Conservation (phyloP, 2,888 invertebrate species). For the Exephanes ischioxanthus region DNA sequence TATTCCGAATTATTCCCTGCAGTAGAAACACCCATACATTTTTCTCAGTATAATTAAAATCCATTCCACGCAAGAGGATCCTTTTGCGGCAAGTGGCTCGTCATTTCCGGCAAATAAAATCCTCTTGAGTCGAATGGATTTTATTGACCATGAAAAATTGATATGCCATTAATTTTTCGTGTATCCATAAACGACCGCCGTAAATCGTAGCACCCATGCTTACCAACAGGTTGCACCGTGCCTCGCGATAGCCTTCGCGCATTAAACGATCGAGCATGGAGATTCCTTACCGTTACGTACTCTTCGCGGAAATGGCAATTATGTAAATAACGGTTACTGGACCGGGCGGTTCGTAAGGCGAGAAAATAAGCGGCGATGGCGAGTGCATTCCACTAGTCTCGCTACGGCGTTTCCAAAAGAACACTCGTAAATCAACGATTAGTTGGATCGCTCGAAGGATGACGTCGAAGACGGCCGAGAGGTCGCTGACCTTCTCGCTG, state of each 20-base stretch:
- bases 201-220: neutral
- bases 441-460: conserved; percentile 16
- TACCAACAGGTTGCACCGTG: conserved; percentile 8
- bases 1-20: too few species aligned
- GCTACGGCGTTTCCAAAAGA: conserved; percentile 32
- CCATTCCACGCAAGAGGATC: too few species aligned
- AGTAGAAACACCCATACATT: too few species aligned
- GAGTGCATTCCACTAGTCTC: conserved; percentile 37
- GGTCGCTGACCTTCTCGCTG: neutral
- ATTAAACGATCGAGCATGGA: conserved; percentile 56
- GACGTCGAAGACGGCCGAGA: conserved; percentile 9
- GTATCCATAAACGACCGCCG: neutral
- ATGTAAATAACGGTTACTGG: conserved; percentile 68
- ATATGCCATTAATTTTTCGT: conserved; percentile 29
- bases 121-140: neutral
- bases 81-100: too few species aligned
- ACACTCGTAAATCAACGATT: conserved; percentile 51
- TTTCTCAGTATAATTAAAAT: too few species aligned
- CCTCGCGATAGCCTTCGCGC: conserved; percentile 32
- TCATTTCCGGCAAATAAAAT: too few species aligned
- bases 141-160: neutral
- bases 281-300: conserved; percentile 61
- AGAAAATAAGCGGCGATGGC: conserved; percentile 34
- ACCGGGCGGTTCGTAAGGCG: conserved; percentile 49
- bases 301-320: conserved; percentile 56